phyloP scores from a whole-genome alignment of 2,113 vertebrate species.

The Podarcis raffonei region DNA sequence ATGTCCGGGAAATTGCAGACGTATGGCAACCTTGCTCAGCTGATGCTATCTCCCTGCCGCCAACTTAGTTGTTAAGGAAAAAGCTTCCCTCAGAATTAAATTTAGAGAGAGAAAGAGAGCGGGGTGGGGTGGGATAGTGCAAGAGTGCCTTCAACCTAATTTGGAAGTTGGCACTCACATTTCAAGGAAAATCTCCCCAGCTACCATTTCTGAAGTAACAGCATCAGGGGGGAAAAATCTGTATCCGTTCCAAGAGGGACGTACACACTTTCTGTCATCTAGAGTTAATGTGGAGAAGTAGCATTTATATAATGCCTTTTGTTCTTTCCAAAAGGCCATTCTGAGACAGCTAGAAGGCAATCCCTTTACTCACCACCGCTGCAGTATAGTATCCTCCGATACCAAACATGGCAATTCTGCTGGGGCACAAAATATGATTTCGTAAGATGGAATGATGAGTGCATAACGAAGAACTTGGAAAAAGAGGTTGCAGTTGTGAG shows the following conservation, averaged over 20 bases:
- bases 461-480: neutral
- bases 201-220: neutral
- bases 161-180: neutral
- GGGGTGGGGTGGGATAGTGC: accelerated
- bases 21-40: too few species aligned
- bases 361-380: neutral
- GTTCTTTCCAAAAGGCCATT: neutral
- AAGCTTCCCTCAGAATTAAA: neutral
- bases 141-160: neutral
- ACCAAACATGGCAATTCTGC: constrained; percentile 29
- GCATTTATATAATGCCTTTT: too few species aligned
- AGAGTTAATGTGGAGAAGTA: neutral
- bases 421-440: neutral
- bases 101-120: accelerated
- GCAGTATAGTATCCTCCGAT: neutral
- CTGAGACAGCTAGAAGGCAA: neutral
- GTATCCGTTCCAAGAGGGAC: neutral
- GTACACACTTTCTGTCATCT: neutral
- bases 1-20: too few species aligned
- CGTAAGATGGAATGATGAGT: neutral
- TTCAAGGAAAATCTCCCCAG: neutral
- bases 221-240: neutral
- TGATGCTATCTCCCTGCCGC: neutral
- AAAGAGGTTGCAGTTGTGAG: neutral
- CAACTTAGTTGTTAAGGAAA: neutral